These are phyloP conservation scores for Siderastrea siderea DNA, from an alignment of 92 coral and sea anemone genomes.

Conservation along the genomic window DNA sequence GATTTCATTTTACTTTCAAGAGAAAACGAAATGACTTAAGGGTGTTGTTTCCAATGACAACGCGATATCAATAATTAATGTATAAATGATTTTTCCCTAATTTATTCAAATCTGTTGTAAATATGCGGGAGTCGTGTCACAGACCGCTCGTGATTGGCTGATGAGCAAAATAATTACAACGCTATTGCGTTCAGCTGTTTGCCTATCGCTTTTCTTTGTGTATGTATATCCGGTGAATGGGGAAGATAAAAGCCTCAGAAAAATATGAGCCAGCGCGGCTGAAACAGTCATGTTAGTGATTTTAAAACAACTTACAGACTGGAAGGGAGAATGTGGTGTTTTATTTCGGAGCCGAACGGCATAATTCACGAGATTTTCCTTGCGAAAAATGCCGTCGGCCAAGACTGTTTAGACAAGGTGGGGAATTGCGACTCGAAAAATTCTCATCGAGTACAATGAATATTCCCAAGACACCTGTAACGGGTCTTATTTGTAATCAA, in stretches of 20 bases:
- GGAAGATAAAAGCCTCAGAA: slow-evolving; percentile 20
- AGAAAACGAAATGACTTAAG: not conserved
- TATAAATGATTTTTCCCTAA: slow-evolving; percentile 3
- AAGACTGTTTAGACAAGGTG: slow-evolving; percentile 99
- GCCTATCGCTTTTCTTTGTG: slow-evolving; percentile 40
- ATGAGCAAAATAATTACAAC: slow-evolving; percentile 46
- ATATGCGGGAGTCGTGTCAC: slow-evolving; percentile 12
- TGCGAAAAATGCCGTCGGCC: slow-evolving; percentile 92
- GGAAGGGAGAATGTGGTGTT: slow-evolving; percentile 88
- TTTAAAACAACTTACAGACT: not conserved
- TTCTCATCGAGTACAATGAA: slow-evolving; percentile 22
- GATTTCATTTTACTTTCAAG: not conserved
- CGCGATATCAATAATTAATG: slow-evolving; percentile 15
- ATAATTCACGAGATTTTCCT: slow-evolving; percentile 95
- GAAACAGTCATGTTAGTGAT: slow-evolving; percentile 28
- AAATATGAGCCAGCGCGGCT: slow-evolving; percentile 12
- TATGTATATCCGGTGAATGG: slow-evolving; percentile 59
- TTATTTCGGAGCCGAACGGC: slow-evolving; percentile 96
- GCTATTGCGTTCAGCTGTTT: slow-evolving; percentile 74
- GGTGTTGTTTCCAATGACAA: slow-evolving; percentile 41
- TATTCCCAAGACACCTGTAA: slow-evolving; percentile 43
- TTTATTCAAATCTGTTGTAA: slow-evolving; percentile 30
- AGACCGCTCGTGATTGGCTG: slow-evolving; percentile 62
- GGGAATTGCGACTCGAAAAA: slow-evolving; percentile 43
- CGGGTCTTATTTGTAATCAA: slow-evolving; percentile 25